These are phyloP conservation scores for Drosophila chauvacae DNA, from an alignment of 1,140 invertebrate species.

Conservation along the genomic window DNA sequence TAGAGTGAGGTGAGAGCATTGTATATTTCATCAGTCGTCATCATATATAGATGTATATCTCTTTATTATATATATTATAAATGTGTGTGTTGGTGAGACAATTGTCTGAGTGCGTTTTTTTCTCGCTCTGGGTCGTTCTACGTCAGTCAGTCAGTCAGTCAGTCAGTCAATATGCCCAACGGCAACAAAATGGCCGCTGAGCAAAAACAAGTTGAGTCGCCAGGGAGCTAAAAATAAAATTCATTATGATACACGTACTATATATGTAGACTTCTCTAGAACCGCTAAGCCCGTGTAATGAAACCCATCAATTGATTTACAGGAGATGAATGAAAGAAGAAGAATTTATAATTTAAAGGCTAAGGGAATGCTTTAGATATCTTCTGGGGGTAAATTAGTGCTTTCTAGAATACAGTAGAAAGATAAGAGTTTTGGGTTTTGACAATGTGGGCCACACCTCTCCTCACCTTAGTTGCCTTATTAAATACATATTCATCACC, in stretches of 20 bases:
- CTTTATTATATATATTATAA: constrained; percentile 1
- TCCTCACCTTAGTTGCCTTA: neutral
- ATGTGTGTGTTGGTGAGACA: constrained; percentile 10
- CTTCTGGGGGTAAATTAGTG: too few species aligned
- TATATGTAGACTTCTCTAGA: constrained; percentile 9
- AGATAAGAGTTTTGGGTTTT: neutral
- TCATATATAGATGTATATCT: constrained; percentile 20
- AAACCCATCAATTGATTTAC: neutral
- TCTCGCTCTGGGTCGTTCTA: constrained; percentile 23
- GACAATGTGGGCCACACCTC: neutral
- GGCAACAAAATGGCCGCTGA: constrained; percentile 75
- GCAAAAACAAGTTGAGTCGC: constrained; percentile 44
- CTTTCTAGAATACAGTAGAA: neutral
- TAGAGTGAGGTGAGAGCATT: constrained; percentile 23
- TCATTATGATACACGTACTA: constrained; percentile 33
- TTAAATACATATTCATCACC: constrained; percentile 10
- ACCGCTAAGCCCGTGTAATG: neutral
- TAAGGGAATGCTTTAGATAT: neutral
- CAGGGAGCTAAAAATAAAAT: constrained; percentile 44
- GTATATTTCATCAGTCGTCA: constrained; percentile 50
- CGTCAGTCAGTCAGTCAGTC: constrained; percentile 24
- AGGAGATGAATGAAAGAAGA: neutral
- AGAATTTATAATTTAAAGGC: neutral
- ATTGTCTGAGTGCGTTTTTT: constrained; percentile 32
- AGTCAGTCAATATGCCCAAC: constrained; percentile 33